Evolutionary conservation across 2,113 vertebrate genomes (phyloP).

Genomic region (Ciconia maguari): DNA sequence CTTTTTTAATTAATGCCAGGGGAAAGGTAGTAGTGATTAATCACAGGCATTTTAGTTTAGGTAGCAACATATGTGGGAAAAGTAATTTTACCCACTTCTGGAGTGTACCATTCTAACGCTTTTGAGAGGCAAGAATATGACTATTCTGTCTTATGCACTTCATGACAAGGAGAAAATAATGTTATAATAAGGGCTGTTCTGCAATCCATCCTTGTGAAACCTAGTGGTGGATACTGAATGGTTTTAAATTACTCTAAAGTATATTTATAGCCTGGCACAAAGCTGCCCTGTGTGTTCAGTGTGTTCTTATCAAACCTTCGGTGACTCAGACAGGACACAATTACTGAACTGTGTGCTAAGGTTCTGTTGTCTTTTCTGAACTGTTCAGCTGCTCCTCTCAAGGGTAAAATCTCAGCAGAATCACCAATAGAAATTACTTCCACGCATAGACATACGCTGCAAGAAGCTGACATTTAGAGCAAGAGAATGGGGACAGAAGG

Average conservation of each 20-base stretch:
- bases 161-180: neutral
- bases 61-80: neutral
- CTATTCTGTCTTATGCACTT: neutral
- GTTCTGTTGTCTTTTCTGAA: constrained; percentile 5
- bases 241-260: neutral
- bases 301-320: neutral
- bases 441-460: fast-evolving
- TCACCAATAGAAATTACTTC: neutral
- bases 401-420: constrained; percentile 8
- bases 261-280: constrained; percentile 4
- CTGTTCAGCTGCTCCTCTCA: neutral
- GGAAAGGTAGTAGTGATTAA: neutral
- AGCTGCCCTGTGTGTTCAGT: neutral
- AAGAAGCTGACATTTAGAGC: neutral
- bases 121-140: neutral
- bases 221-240: neutral
- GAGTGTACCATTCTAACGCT: neutral
- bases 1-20: neutral
- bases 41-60: neutral
- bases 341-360: neutral
- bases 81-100: neutral
- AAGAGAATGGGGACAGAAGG: neutral
- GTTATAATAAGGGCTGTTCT: neutral
- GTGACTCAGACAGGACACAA: constrained; percentile 9
- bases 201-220: neutral